phyloP scores from a whole-genome alignment of 2,888 invertebrate species.

The Hypselothyrea guttata region DNA sequence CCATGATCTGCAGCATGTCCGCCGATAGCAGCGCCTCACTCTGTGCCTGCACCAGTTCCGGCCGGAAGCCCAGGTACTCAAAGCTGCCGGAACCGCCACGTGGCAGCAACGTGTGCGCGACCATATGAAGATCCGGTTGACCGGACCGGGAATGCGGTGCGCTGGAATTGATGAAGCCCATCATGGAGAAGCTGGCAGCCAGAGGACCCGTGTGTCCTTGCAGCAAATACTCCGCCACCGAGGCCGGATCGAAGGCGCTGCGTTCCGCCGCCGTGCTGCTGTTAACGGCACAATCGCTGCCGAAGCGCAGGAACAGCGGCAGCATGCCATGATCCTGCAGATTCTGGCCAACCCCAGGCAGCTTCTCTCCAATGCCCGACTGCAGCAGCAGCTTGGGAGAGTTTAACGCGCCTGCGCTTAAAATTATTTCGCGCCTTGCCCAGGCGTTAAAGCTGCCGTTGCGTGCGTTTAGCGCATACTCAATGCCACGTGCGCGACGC shows the following conservation, averaged over 20 bases:
- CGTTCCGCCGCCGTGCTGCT: conserved; percentile 9
- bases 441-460: conserved; percentile 31
- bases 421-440: conserved; percentile 34
- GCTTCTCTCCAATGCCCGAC: conserved; percentile 57
- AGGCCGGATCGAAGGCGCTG: conserved; percentile 46
- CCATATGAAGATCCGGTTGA: conserved; percentile 84
- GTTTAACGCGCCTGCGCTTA: conserved; percentile 57
- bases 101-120: conserved; percentile 80
- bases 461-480: conserved; percentile 27
- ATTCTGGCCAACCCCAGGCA: conserved; percentile 86
- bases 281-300: conserved; percentile 12
- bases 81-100: conserved; percentile 53
- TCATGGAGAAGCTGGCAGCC: conserved; percentile 83
- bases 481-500: conserved; percentile 45
- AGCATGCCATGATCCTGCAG: conserved; percentile 92
- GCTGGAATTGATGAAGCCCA: conserved; percentile 83
- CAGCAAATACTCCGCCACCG: conserved; percentile 66
- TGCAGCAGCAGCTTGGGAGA: conserved; percentile 81
- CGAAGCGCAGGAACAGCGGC: conserved; percentile 79
- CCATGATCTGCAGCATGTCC: conserved; percentile 65
- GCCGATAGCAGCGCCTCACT: conserved; percentile 29
- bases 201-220: conserved; percentile 56
- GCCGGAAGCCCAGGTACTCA: conserved; percentile 53
- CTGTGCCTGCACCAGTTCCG: conserved; percentile 49
- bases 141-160: conserved; percentile 47